phyloP scores from a whole-genome alignment of 2,113 vertebrate species.

The Oriolus oriolus region DNA sequence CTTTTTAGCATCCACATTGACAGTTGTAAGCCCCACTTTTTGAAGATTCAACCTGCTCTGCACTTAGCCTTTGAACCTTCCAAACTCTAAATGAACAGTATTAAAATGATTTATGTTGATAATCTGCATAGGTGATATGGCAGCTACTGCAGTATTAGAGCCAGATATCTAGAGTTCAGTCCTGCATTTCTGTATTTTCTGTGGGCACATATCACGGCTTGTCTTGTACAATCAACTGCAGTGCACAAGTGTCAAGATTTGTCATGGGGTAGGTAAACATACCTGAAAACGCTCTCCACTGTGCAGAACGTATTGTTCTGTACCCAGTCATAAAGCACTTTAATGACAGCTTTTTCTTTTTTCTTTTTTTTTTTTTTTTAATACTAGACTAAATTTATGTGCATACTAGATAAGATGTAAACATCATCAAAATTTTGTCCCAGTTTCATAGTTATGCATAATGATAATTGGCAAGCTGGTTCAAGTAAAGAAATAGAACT shows the following conservation, averaged over 20 bases:
- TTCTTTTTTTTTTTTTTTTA: neutral
- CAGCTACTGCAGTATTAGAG: neutral
- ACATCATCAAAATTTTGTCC: slow-evolving; percentile 58
- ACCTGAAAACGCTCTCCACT: neutral
- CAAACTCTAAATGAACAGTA: neutral
- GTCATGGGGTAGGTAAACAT: neutral
- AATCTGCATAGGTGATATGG: neutral
- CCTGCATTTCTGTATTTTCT: neutral
- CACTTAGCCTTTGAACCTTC: slow-evolving; percentile 16
- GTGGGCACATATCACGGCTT: neutral
- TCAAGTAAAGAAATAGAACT: slow-evolving; percentile 42
- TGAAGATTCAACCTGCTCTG: neutral
- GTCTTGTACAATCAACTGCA: neutral
- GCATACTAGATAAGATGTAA: slow-evolving; percentile 50
- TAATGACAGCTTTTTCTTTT: neutral
- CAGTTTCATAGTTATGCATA: slow-evolving; percentile 31
- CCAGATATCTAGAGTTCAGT: neutral
- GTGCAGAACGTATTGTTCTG: neutral
- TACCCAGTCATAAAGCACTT: neutral
- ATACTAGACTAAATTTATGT: slow-evolving; percentile 51
- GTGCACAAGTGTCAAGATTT: neutral
- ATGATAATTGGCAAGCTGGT: slow-evolving; percentile 55
- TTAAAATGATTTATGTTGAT: slow-evolving; percentile 2
- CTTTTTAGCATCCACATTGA: neutral
- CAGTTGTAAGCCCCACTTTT: neutral